Evolutionary conservation across 2,113 vertebrate genomes (phyloP), one percentile per base, ranked within the genome.

Genomic region (Muscicapa adusta): DNA sequence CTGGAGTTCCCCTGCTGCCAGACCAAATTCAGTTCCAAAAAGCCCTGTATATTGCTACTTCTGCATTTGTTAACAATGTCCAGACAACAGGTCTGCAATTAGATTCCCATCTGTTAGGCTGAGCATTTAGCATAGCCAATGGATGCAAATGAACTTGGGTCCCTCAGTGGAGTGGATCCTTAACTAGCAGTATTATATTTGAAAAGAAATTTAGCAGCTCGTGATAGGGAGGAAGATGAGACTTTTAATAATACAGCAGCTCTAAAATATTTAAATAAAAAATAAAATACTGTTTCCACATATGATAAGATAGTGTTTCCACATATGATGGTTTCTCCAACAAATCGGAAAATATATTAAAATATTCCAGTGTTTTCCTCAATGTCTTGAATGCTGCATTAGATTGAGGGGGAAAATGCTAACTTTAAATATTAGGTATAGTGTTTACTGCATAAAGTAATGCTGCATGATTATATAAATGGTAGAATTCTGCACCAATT

Each of bases 61-160:
- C 93, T 97, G 97, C 85, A 96, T 97, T 98, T 97, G 97, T 98
- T 97, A 98, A 97, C 97, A 97, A 97, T 97, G 97, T 98, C 97
- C 97, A 93, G 97, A 97, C 97, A 97, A 98, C 98, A 97, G 97
- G 96, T 97, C 98, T 96, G 97, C 97, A 98, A 98, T 98, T 98
- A 98, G 94, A 97, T 93, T 95, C 94, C 98, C 97, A 98, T 98
- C 97, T 98, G 97, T 97, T 96, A 93, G 70, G 74, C 43, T 96
- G 95, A 96, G 96, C 93, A 20, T 85, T 95, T 93, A 96, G 97
- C 95, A 71, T 38, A 95, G 96, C 96, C 97, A 95, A 43, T 71
- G 63, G 72, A 97, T 91, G 91, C 96, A 95, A 96, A 96, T 96
- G 96, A 97, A 97, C 94, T 94, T 50, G 76, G 56, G 95, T 93